phyloP scores from a whole-genome alignment of 2,113 vertebrate genomes.

The Smithornis capensis region DNA sequence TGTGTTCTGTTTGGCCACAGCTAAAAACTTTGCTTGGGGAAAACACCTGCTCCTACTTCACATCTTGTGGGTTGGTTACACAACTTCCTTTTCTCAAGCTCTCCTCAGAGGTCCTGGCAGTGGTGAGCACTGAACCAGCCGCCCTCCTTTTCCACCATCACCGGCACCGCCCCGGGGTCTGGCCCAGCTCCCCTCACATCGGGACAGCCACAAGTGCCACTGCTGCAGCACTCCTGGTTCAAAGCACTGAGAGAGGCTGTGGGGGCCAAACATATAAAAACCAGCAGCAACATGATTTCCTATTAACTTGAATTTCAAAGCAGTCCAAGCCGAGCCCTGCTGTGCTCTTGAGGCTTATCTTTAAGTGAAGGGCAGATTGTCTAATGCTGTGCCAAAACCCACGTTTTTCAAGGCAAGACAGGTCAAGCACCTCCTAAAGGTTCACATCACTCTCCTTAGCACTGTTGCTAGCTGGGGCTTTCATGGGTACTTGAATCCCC shows the following conservation, averaged over 20 bases:
- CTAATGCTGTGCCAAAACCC: neutral
- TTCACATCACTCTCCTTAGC: neutral
- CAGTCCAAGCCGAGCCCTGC: neutral
- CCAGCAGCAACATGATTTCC: neutral
- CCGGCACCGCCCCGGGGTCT: rapidly evolving
- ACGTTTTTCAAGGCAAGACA: neutral
- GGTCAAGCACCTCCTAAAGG: neutral
- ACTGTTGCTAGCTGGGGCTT: neutral
- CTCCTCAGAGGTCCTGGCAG: neutral
- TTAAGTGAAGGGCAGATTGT: neutral
- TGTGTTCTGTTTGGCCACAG: neutral
- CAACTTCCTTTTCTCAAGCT: neutral
- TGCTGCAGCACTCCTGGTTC: neutral
- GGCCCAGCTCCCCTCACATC: neutral
- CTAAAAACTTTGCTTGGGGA: neutral
- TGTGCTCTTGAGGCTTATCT: slow-evolving; percentile 18
- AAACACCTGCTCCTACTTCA: slow-evolving; percentile 18
- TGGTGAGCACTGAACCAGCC: neutral
- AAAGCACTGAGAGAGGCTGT: neutral
- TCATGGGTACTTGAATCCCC: neutral
- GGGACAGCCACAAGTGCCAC: neutral
- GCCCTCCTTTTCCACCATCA: neutral
- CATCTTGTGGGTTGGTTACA: neutral
- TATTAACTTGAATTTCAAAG: slow-evolving; percentile 38
- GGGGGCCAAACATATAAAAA: neutral